Evolutionary conservation across 2,888 invertebrate species (phyloP), one percentile per base, ranked within the genome.

Genomic region (Galeruca laticollis): DNA sequence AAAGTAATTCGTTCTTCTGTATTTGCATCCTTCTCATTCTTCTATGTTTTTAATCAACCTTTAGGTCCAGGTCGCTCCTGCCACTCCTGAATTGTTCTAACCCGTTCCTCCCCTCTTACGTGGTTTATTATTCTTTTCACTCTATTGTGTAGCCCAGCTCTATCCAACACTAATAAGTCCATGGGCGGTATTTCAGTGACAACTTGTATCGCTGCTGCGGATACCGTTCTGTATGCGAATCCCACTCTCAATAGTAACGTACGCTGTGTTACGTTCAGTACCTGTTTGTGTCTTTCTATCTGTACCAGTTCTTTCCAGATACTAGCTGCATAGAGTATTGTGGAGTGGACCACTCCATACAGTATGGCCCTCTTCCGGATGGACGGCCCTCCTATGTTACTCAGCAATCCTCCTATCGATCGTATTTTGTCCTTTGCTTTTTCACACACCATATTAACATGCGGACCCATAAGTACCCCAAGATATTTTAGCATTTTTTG

Each of bases 171-270:
- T 21, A 52, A 5, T 1, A 69, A 43, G 8, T 69, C 43, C n/a
- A 69, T 31, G 2, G 69, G 69, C 5, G 37, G 60, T 21, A 54
- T 31, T 3, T 40, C 65, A 1, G 66, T 65, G 3, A 69, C 31
- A 11, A 59, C 60, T 21, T 49, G 60, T 1, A 35, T 33, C 11
- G 69, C 65, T 6, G 26, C 59, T 15, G 9, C 26, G 0, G 65
- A 49, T 10, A 66, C 69, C 5, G 69, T 60, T 15, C 65, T 52
- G 33, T 66, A 69, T 13, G 43, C 69, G 8, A 2, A 26, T 0
- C 20, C 20, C 2, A 65, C 59, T 18, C 64, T 57, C 4, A 69
- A 5, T 1, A 47, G 11, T 21, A 31, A 26, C 40, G 35, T 56
- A 10, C 69, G 5, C 31, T 65, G 64, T 1, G 35, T 35, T 8